phyloP scores from a whole-genome alignment of 2,888 invertebrate species.

The Mimumesa dahlbomi region DNA sequence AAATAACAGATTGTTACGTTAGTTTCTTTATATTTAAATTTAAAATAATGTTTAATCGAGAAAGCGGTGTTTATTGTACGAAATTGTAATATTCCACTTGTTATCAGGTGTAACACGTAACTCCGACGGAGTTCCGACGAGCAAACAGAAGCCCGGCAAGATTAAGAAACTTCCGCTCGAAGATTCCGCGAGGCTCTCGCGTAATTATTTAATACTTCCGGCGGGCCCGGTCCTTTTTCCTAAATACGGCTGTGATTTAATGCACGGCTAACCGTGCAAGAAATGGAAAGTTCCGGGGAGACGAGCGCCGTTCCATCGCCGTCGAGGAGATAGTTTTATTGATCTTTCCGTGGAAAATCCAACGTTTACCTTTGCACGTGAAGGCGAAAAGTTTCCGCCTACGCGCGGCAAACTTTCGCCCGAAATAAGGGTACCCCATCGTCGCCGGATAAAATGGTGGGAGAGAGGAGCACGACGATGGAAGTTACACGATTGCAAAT shows the following conservation, averaged over 20 bases:
- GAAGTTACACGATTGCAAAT: conserved; percentile 15
- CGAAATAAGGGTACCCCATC: conserved; percentile 21
- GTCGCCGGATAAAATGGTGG: conserved; percentile 17
- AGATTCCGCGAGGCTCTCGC: not conserved
- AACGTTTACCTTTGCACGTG: conserved; percentile 39
- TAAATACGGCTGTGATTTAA: conserved; percentile 20
- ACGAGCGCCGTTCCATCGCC: not conserved
- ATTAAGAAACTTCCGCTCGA: too few relatives aligned
- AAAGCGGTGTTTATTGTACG: too few relatives aligned
- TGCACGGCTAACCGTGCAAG: conserved; percentile 5
- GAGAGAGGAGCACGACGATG: not conserved
- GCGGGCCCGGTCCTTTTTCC: not conserved
- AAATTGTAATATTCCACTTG: too few relatives aligned
- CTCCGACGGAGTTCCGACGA: too few relatives aligned
- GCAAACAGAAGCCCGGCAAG: too few relatives aligned
- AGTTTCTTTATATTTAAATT: too few relatives aligned
- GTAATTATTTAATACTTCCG: conserved; percentile 16
- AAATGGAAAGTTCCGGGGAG: conserved; percentile 26
- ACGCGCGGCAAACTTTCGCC: conserved; percentile 17
- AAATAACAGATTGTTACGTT: too few relatives aligned
- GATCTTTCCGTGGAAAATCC: conserved; percentile 40
- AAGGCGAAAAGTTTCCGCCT: conserved; percentile 35
- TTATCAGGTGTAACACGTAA: too few relatives aligned
- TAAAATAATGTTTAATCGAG: too few relatives aligned
- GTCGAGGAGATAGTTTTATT: conserved; percentile 28